Percentiles rank a stretch among this genome's conserved stretches.
phyloP scores from a whole-genome alignment of 2,888 invertebrate genomes.

The Scaptomyza cyrtandrae region DNA sequence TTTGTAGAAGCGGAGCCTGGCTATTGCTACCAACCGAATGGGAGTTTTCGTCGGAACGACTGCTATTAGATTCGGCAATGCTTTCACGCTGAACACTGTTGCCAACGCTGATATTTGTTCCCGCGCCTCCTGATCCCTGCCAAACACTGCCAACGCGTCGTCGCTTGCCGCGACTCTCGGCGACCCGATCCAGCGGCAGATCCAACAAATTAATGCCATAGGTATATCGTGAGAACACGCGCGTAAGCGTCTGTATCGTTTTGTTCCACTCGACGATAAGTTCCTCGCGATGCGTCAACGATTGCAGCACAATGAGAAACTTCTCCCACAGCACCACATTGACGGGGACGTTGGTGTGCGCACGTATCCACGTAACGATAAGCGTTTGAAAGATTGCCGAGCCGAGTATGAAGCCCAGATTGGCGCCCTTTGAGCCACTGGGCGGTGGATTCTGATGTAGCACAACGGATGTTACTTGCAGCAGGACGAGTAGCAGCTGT shows the following conservation, averaged over 20 bases:
- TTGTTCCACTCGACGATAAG: slow-evolving; percentile 98
- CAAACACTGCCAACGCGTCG: slow-evolving; percentile 85
- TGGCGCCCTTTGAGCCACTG: slow-evolving; percentile 87
- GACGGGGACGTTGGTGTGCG: slow-evolving; percentile 96
- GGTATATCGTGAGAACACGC: slow-evolving; percentile 97
- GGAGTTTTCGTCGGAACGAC: slow-evolving; percentile 79
- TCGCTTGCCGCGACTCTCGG: slow-evolving; percentile 91
- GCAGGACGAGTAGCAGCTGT: slow-evolving; percentile 92
- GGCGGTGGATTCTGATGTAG: slow-evolving; percentile 90
- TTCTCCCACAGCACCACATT: slow-evolving; percentile 96
- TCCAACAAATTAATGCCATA: slow-evolving; percentile 97
- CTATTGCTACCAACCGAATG: slow-evolving; percentile 49
- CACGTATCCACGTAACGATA: slow-evolving; percentile 99
- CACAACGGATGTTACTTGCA: slow-evolving; percentile 96
- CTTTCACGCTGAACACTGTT: slow-evolving; percentile 65
- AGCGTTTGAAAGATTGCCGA: slow-evolving; percentile 96
- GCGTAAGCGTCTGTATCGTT: slow-evolving; percentile 98
- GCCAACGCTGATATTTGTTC: slow-evolving; percentile 27
- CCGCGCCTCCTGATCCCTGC: slow-evolving; percentile 76
- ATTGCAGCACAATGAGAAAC: slow-evolving; percentile 93
- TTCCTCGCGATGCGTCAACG: slow-evolving; percentile 97
- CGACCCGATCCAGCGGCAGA: slow-evolving; percentile 91
- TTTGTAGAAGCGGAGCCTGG: slow-evolving; percentile 40
- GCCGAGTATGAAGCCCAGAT: slow-evolving; percentile 91
- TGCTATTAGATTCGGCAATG: slow-evolving; percentile 74